Base-by-base conservation (phyloP, 2,888 invertebrate genomes). In the Megastigmus dorsalis region DNA sequence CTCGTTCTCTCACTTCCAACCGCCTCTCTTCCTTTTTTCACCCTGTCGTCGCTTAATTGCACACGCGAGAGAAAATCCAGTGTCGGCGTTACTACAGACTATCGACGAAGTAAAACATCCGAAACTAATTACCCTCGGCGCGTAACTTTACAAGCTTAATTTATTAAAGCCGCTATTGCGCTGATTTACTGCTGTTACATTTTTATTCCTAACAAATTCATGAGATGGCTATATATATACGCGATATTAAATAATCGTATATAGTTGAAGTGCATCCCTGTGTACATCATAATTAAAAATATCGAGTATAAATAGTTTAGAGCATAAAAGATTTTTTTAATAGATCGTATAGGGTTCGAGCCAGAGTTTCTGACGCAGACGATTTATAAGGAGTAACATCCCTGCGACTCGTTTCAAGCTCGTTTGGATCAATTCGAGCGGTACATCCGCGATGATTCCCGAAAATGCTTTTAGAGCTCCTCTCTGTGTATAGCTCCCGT, bases 371-470 rank as follows among this genome's bases (percentile, higher is more conserved):
- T n/a, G n/a, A n/a, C n/a, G n/a, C n/a, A n/a, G n/a, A n/a, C n/a
- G n/a, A n/a, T n/a, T n/a, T n/a, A n/a, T n/a, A n/a, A n/a, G n/a
- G n/a, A n/a, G n/a, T n/a, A n/a, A n/a, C n/a, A n/a, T n/a, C n/a
- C 30, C 45, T 18, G 28, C 2, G 43, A 20, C 36, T 73, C 54
- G 52, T 60, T 63, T 57, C 57, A 50, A 55, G 57, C 57, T 63
- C 57, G 38, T 74, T 63, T 33, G 62, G 13, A 63, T 63, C 38
- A 43, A 63, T 60, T 63, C 68, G 43, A 63, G 74, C 74, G 68
- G 63, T 23, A 33, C 63, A 52, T 4, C 18, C 20, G 28, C 28
- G 18, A 41, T 48, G 38, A 57, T 50, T 57, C 26, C 38, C 48
- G 57, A 68, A 68, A 68, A 50, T 63, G 54, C 67, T 74, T 50